These are phyloP conservation scores for Stylophora pistillata DNA, from an alignment of 64 coral and sea anemone species.

Conservation along the genomic window DNA sequence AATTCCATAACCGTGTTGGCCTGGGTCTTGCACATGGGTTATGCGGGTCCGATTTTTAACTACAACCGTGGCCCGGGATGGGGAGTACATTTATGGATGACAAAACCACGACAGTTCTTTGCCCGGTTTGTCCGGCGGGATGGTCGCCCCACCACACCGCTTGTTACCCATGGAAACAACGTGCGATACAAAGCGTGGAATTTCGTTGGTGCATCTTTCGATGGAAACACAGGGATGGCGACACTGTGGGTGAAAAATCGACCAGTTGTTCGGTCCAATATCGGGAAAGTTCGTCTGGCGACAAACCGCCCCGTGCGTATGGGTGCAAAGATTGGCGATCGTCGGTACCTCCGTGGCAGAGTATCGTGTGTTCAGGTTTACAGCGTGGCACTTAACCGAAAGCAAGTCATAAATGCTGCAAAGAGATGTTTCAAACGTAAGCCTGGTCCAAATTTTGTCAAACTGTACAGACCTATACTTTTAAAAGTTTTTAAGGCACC, in stretches of 20 bases:
- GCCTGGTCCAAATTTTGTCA: not conserved
- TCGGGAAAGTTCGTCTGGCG: slow-evolving; percentile 49
- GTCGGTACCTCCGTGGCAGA: slow-evolving; percentile 52
- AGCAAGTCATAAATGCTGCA: slow-evolving; percentile 43
- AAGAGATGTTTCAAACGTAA: slow-evolving; percentile 61
- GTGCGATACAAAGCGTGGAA: slow-evolving; percentile 47
- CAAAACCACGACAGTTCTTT: slow-evolving; percentile 26
- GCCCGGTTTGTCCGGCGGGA: slow-evolving; percentile 58
- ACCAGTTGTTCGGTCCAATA: slow-evolving; percentile 59
- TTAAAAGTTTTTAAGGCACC: no score
- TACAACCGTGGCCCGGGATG: slow-evolving; percentile 50
- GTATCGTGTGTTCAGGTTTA: slow-evolving; percentile 67
- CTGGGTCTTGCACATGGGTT: slow-evolving; percentile 45
- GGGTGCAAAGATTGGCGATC: slow-evolving; percentile 63
- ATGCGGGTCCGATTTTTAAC: slow-evolving; percentile 51
- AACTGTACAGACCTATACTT: no score
- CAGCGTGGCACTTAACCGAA: slow-evolving; percentile 44
- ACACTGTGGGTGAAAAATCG: slow-evolving; percentile 61
- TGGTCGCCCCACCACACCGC: slow-evolving; percentile 44
- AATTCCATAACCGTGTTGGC: slow-evolving; percentile 62
- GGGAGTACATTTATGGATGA: slow-evolving; percentile 70
- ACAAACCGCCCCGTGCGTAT: slow-evolving; percentile 41
- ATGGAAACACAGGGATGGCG: slow-evolving; percentile 49
- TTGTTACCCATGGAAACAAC: slow-evolving; percentile 37
- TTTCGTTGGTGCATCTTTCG: slow-evolving; percentile 47